Evolutionary conservation across 2,113 vertebrate genomes (phyloP), one percentile per base, ranked within the genome.

Genomic region (Gila orcuttii): DNA sequence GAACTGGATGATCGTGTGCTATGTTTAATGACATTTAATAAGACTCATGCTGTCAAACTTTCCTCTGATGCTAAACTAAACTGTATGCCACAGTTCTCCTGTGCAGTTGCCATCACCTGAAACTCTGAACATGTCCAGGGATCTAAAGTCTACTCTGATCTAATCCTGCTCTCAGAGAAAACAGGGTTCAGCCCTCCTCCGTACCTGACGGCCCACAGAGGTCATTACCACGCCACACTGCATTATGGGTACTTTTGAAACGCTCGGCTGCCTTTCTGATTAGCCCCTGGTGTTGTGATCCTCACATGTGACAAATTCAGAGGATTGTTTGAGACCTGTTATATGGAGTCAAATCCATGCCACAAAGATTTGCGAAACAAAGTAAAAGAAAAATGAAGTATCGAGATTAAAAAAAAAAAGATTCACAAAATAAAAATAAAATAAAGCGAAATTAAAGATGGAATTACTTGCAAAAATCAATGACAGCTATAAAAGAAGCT

Each of bases 131-230:
- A 7, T n/a, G 31, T 84, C 86, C 25, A 62, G n/a, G 47, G 39
- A 25, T 36, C 69, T 31, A n/a, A 25, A 50, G 36, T 42, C 68
- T 80, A 21, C 42, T 59, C 66, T 68, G 31, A 50, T 80, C 6
- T 86, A 84, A 84, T 84, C 66, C 83, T 75, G 12, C 10, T 68
- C 31, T 55, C 25, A 60, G 23, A 47, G 64, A 73, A 79, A 86
- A 74, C 79, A 25, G 55, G 71, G 55, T 79, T 84, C 28, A 64
- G 15, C 13, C 64, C 28, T 68, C 59, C 69, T 21, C 17, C 39
- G 3, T 81, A 36, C 57, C 28, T 69, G 39, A 69, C 23, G 47
- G 23, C 4, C 82, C 28, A 31, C 3, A 81, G 60, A 62, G 77
- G 23, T 42, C 76, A 69, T 69, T 47, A 76, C 76, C 19, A 73